Conservation (phyloP, 2,797 vertebrate genomes). For the Malurus leucopterus region DNA sequence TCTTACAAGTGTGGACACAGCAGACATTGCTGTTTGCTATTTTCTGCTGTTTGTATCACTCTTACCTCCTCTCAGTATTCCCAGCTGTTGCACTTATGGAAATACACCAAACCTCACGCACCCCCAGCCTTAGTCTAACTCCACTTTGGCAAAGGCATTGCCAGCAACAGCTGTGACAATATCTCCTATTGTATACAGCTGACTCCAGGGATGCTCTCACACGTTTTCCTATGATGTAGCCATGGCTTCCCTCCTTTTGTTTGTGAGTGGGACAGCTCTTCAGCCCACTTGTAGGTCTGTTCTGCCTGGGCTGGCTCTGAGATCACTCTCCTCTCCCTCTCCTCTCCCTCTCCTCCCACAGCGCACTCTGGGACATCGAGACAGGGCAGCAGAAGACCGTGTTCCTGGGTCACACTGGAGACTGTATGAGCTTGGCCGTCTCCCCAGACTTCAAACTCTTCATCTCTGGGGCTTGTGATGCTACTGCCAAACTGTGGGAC, state of each 20-base stretch:
- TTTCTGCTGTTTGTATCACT: neutral
- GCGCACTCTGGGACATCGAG: conserved; percentile 96
- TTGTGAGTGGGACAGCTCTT: neutral
- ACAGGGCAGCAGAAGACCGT: conserved; percentile 89
- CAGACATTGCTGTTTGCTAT: neutral
- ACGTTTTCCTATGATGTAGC: rapidly evolving
- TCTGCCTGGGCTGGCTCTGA: neutral
- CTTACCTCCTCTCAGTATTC: neutral
- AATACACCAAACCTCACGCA: neutral
- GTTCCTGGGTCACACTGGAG: conserved; percentile 90
- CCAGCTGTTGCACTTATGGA: neutral
- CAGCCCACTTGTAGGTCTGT: neutral
- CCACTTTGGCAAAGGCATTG: neutral
- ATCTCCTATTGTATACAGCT: neutral
- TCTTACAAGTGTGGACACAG: rapidly evolving
- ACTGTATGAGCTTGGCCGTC: conserved; percentile 93
- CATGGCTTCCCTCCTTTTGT: neutral
- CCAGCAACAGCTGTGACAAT: neutral
- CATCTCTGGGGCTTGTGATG: conserved; percentile 94
- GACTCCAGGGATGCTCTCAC: neutral
- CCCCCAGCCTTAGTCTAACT: neutral
- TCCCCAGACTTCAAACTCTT: conserved; percentile 94
- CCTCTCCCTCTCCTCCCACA: conserved; percentile 24
- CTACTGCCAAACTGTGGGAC: conserved; percentile 95
- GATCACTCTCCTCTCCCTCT: neutral